Evolutionary conservation across 2,888 invertebrate species (phyloP).

Genomic region (Dolichopus griseipennis): DNA sequence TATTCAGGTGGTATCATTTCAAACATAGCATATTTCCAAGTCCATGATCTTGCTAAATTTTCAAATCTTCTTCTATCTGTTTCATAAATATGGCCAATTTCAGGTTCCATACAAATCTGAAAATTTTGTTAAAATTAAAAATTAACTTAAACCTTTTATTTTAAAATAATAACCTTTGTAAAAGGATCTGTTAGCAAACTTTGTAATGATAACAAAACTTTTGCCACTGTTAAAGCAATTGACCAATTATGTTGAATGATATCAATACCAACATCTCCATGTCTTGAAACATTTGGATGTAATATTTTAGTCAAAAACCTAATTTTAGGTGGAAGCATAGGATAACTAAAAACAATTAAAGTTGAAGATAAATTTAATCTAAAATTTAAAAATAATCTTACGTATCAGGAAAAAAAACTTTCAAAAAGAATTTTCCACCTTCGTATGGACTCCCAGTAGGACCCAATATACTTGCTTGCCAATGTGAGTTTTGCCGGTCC

Average conservation of each 20-base stretch:
- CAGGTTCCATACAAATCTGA: conserved; percentile 86
- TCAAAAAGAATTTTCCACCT: conserved; percentile 85
- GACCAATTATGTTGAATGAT: conserved; percentile 95
- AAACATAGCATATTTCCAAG: conserved; percentile 84
- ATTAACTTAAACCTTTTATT: neutral
- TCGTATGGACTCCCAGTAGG: conserved; percentile 90
- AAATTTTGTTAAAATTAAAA: conserved; percentile 17
- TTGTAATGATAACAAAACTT: conserved; percentile 79
- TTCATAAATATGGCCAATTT: conserved; percentile 68
- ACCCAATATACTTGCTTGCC: conserved; percentile 89
- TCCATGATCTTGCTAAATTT: conserved; percentile 74
- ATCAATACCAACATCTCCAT: conserved; percentile 92
- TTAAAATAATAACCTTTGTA: conserved; percentile 52
- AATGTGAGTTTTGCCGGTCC: conserved; percentile 52
- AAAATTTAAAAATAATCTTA: conserved; percentile 36
- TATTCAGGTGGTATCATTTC: conserved; percentile 49
- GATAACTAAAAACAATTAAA: conserved; percentile 51
- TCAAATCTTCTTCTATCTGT: conserved; percentile 66
- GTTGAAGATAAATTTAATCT: conserved; percentile 21
- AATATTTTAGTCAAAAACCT: conserved; percentile 86
- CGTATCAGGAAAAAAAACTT: conserved; percentile 78
- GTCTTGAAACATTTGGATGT: conserved; percentile 90
- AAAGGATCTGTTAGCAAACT: conserved; percentile 84
- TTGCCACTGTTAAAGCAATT: conserved; percentile 82
- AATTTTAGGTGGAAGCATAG: conserved; percentile 84